Evolutionary conservation across 2,797 vertebrate species (phyloP).

Genomic region (Myioborus melanocephalus): DNA sequence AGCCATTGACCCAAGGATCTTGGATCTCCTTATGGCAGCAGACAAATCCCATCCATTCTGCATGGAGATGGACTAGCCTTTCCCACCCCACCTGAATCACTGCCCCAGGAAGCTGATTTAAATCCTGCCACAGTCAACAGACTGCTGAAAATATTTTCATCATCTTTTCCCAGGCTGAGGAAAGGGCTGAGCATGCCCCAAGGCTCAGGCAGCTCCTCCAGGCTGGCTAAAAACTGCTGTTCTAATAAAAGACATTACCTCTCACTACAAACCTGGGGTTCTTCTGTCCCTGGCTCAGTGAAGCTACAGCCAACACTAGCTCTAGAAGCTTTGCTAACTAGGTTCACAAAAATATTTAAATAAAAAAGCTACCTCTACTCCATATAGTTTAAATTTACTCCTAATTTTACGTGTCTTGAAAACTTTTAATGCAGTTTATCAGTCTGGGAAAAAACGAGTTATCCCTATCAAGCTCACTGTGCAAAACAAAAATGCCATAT

Average conservation of each 20-base stretch:
- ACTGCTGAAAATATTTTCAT: background rate
- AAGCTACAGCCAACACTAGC: background rate
- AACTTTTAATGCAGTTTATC: background rate
- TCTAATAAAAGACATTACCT: background rate
- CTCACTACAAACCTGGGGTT: background rate
- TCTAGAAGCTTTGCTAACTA: background rate
- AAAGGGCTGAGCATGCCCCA: background rate
- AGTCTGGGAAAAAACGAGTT: background rate
- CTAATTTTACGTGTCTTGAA: background rate
- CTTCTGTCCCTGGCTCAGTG: background rate
- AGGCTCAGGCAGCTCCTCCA: background rate
- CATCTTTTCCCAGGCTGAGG: background rate
- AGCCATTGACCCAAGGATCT: background rate
- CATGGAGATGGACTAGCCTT: accelerated
- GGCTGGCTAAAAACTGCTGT: background rate
- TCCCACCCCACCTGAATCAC: background rate
- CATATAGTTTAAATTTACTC: background rate
- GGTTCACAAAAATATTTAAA: background rate
- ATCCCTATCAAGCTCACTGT: background rate
- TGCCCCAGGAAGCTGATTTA: accelerated
- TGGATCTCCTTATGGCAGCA: background rate
- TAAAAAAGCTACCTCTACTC: background rate
- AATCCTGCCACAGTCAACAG: accelerated
- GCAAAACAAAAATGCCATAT: background rate
- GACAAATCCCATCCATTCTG: background rate